A percentile compares a stretch with the other conserved stretches of the same genome.
Evolutionary conservation across 2,113 vertebrate genomes (phyloP).

Genomic region (Bubo bubo): DNA sequence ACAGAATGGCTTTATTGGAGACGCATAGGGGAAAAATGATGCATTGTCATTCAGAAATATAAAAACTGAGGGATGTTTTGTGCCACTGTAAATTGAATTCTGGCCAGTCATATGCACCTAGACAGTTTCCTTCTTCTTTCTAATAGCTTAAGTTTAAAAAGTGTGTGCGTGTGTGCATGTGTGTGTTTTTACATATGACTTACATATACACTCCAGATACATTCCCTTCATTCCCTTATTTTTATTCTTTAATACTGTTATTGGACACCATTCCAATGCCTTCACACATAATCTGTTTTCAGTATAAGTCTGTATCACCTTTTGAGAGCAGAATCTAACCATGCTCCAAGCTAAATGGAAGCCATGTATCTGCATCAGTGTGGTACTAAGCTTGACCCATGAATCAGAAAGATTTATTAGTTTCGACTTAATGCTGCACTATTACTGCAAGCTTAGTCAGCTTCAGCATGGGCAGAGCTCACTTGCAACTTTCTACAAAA

Average conservation of each 20-base stretch:
- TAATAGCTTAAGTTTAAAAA: background rate
- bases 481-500: background rate
- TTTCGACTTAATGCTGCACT: background rate
- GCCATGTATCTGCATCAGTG: background rate
- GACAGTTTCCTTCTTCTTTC: background rate
- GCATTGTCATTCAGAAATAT: background rate
- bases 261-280: background rate
- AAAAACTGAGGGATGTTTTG: background rate
- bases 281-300: background rate
- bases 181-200: background rate
- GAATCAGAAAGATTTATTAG: background rate
- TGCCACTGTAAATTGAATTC: background rate
- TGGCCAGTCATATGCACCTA: background rate
- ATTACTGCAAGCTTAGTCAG: background rate
- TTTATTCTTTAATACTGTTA: background rate
- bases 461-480: background rate
- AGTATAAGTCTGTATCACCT: background rate
- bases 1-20: background rate
- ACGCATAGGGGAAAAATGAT: background rate
- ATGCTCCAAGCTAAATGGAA: background rate
- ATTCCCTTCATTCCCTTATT: background rate
- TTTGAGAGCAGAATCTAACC: background rate
- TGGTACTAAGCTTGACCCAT: background rate
- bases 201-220: background rate
- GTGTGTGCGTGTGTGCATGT: rapidly evolving